phyloP scores from a whole-genome alignment of 1,140 invertebrate species.

The Drosophila eugracilis region DNA sequence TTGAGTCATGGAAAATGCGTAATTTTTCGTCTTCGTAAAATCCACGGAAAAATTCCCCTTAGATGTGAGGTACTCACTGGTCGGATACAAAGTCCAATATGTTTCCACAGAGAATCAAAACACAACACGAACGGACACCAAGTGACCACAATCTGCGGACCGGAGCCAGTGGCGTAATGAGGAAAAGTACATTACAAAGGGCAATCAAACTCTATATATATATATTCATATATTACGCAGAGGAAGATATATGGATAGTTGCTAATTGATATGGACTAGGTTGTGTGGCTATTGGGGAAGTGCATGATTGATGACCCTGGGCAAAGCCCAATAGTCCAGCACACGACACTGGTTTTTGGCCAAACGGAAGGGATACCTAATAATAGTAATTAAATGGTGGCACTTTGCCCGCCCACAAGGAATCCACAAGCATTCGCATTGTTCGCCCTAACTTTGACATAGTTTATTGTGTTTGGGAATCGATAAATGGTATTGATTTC shows the following conservation, averaged over 20 bases:
- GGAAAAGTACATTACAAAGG: constrained; percentile 32
- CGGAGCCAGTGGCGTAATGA: constrained; percentile 40
- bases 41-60: background rate
- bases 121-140: constrained; percentile 11
- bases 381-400: constrained; percentile 68
- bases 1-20: background rate
- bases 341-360: constrained; percentile 35
- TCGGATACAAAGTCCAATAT: background rate
- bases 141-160: constrained; percentile 29
- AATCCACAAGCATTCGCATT: constrained; percentile 62
- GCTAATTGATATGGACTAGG: constrained; percentile 46
- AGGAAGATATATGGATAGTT: constrained; percentile 41
- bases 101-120: constrained; percentile 32
- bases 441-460: constrained; percentile 74
- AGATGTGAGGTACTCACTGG: constrained; percentile 11
- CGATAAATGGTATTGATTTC: constrained; percentile 71
- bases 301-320: constrained; percentile 63
- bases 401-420: constrained; percentile 41
- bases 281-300: constrained; percentile 27
- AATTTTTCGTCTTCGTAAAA: background rate
- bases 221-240: background rate
- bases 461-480: constrained; percentile 57
- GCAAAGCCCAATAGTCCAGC: constrained; percentile 15
- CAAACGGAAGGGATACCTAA: constrained; percentile 38
- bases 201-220: constrained; percentile 15